Percentiles rank a stretch among this genome's conserved stretches.
These are phyloP conservation scores for Pteronotus mesoamericanus DNA, from an alignment of 2,797 vertebrate species.

Conservation along the genomic window DNA sequence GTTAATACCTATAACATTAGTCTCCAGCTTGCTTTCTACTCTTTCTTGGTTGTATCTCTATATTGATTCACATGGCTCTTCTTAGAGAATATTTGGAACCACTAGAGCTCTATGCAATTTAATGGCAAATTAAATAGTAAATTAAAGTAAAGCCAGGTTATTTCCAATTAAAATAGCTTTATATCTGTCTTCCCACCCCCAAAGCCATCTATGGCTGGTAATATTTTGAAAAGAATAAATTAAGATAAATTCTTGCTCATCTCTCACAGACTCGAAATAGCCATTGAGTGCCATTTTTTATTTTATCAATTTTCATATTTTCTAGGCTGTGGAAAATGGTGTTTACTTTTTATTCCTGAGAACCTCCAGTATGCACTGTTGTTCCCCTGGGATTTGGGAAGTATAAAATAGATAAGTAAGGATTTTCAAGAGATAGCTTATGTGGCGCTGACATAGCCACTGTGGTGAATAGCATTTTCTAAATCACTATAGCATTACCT, in stretches of 20 bases:
- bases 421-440: conserved; percentile 17
- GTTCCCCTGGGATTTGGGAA: background rate
- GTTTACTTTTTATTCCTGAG: background rate
- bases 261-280: background rate
- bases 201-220: background rate
- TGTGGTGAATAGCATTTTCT: background rate
- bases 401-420: conserved; percentile 15
- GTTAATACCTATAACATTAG: background rate
- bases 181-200: background rate
- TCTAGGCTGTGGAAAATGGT: background rate
- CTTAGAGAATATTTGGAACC: background rate
- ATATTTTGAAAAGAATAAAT: conserved; percentile 12
- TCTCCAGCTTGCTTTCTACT: background rate
- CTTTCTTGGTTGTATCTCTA: background rate
- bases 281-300: background rate
- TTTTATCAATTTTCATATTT: background rate
- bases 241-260: background rate
- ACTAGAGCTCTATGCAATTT: background rate
- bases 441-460: background rate
- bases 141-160: background rate
- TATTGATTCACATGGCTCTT: background rate
- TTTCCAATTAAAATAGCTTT: background rate
- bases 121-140: background rate
- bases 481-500: background rate
- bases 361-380: background rate